Evolutionary conservation across 2,888 invertebrate genomes (phyloP), one percentile per base, ranked within the genome.

Genomic region (Drosophila subsilvestris): DNA sequence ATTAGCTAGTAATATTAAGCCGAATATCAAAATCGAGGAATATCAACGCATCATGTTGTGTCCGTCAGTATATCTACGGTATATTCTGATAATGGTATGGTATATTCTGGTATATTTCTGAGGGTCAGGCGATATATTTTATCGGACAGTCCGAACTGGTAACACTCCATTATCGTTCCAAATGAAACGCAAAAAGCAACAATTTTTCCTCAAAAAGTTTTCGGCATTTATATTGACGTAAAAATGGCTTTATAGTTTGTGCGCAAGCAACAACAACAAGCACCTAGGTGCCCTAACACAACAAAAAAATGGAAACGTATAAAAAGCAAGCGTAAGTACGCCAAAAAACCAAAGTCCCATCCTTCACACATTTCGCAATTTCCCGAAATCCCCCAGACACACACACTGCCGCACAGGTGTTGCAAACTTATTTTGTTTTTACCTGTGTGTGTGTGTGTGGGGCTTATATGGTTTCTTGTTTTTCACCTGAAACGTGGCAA

Each of bases 191-290:
- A 91, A 91, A 88, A 89, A 90, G 84, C 71, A 81, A 74, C 76
- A 88, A 85, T 73, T 88, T 22, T 85, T 62, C 79, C 74, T 72
- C 56, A 73, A 73, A 37, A 83, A 79, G 75, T 82, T 82, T 89
- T 75, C 77, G 78, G 90, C 89, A 89, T 90, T 91, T 90, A 90
- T 91, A 79, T 90, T 85, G 93, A 94, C 93, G 93, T 93, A 94
- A 94, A 93, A 94, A 96, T 96, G 95, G 95, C 94, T 94, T 94
- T 94, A 94, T 96, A 96, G 95, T 94, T 74, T 87, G 83, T 84
- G 81, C 88, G 78, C 74, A 82, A 88, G 86, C 90, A 84, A 90
- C 78, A 79, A 50, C 80, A 79, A 83, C 22, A 63, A 53, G 91
- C 91, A 91, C 91, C 51, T n/a, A 78, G 69, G 91, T 91, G 91